A percentile compares a stretch with the other conserved stretches of the same genome.
Evolutionary conservation across 2,888 invertebrate species (phyloP).

Genomic region (Eupithecia pulchellata): DNA sequence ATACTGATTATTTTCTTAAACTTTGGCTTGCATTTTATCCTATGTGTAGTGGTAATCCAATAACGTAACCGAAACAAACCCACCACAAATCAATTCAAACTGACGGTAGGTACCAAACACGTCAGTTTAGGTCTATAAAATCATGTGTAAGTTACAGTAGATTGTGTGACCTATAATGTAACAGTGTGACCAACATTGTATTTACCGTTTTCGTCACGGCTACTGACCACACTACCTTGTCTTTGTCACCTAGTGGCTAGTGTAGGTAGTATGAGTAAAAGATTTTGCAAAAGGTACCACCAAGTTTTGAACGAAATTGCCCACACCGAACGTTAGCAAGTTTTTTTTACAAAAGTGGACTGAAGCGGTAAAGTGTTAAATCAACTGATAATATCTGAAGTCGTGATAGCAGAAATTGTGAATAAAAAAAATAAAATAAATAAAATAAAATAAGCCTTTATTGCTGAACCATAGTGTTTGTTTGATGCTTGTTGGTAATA

Average conservation of each 20-base stretch:
- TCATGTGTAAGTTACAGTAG: neutral
- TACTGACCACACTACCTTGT: neutral
- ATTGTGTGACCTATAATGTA: constrained; percentile 1
- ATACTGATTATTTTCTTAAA: neutral
- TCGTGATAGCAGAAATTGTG: neutral
- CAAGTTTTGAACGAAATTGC: neutral
- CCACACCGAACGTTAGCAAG: neutral
- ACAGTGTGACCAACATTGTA: neutral
- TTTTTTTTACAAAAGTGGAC: neutral
- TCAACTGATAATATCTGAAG: neutral
- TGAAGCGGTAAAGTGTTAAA: neutral
- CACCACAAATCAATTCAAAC: neutral
- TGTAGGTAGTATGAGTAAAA: neutral
- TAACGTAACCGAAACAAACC: neutral
- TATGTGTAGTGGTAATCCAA: neutral
- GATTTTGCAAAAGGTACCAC: neutral
- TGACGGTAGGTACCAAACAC: neutral
- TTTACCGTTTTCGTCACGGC: constrained; percentile 25
- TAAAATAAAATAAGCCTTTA: no score
- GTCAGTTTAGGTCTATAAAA: no score
- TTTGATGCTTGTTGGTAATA: no score
- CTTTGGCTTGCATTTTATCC: no score
- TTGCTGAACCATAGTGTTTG: no score
- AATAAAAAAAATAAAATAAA: no score
- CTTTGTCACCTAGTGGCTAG: constrained; percentile 5